phyloP scores from a whole-genome alignment of 2,113 vertebrate genomes.

The Turdus rufiventris region DNA sequence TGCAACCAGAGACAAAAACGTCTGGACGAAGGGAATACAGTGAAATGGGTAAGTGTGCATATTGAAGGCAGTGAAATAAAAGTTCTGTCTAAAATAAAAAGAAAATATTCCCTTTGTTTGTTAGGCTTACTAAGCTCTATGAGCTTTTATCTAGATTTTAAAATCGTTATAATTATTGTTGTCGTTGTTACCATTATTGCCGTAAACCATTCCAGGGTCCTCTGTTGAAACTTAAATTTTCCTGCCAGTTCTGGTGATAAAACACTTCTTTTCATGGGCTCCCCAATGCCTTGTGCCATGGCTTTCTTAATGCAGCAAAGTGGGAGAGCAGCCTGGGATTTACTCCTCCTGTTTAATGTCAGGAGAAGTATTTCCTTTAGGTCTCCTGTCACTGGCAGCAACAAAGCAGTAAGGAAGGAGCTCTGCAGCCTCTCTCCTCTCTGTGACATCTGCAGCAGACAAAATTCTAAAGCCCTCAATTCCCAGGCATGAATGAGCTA shows the following conservation, averaged over 20 bases:
- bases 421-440: slow-evolving; percentile 52
- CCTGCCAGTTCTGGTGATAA: background rate
- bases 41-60: background rate
- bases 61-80: background rate
- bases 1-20: background rate
- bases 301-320: background rate
- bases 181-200: background rate
- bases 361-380: slow-evolving; percentile 4
- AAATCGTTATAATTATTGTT: background rate
- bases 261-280: background rate
- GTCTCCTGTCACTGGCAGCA: slow-evolving; percentile 61
- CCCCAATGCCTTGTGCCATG: background rate
- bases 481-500: slow-evolving; percentile 73
- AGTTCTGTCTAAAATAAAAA: background rate
- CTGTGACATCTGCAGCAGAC: slow-evolving; percentile 66
- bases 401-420: slow-evolving; percentile 59
- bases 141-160: background rate
- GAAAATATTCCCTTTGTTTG: background rate
- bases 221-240: background rate
- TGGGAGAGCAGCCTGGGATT: slow-evolving; percentile 55
- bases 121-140: background rate
- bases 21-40: background rate
- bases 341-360: slow-evolving; percentile 43
- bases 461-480: slow-evolving; percentile 70
- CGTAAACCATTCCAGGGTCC: background rate